These are phyloP conservation scores for Mesorhabditis spiculigera DNA, from an alignment of 2,888 invertebrate genomes.

Conservation along the genomic window DNA sequence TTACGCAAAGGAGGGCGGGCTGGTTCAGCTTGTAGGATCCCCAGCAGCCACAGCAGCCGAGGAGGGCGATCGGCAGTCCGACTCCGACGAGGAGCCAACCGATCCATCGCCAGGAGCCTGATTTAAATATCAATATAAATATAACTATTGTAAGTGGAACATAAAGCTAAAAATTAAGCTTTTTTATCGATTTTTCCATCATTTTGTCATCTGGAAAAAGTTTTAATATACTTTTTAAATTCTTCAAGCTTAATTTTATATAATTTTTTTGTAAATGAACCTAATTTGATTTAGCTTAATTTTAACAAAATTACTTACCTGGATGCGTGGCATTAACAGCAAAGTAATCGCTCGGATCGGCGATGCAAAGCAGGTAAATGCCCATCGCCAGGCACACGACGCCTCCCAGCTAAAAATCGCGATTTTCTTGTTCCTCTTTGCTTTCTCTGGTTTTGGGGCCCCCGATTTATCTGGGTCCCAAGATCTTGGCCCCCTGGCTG, in stretches of 20 bases:
- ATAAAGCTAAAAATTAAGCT: too few relatives aligned
- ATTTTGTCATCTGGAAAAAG: too few relatives aligned
- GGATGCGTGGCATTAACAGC: background rate
- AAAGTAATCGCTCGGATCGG: background rate
- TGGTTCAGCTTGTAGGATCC: slow-evolving; percentile 77
- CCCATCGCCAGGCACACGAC: background rate
- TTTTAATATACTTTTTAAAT: too few relatives aligned
- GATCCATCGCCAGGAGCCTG: slow-evolving; percentile 63
- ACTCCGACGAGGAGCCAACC: slow-evolving; percentile 73
- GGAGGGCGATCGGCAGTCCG: slow-evolving; percentile 72
- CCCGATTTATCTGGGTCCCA: background rate
- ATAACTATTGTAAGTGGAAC: too few relatives aligned
- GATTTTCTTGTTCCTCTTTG: background rate
- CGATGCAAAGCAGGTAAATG: background rate
- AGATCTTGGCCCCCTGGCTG: too few relatives aligned
- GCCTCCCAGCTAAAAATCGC: background rate
- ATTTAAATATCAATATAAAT: background rate
- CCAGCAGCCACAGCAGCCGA: slow-evolving; percentile 79
- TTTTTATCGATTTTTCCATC: too few relatives aligned
- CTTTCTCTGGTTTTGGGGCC: background rate
- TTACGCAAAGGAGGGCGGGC: slow-evolving; percentile 74
- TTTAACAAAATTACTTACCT: background rate
- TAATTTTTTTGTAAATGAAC: too few relatives aligned
- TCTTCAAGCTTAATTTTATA: too few relatives aligned
- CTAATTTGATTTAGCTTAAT: too few relatives aligned